Conservation (phyloP, 2,888 invertebrate genomes). For the Drosophila merina region DNA sequence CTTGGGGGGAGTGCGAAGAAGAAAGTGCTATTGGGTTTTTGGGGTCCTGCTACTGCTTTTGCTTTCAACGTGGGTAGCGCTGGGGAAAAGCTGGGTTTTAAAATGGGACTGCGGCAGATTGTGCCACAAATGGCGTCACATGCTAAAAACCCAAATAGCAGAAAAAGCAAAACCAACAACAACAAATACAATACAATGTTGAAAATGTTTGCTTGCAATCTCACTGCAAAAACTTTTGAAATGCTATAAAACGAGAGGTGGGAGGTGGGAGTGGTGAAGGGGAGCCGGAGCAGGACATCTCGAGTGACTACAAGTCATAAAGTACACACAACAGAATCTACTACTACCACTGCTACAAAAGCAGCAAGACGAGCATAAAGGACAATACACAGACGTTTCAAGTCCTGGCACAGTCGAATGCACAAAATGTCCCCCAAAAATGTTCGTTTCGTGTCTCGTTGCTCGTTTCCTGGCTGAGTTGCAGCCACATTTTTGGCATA, state of each 20-base stretch:
- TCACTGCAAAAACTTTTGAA: conserved; percentile 51
- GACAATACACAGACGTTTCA: conserved; percentile 35
- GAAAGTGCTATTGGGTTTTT: conserved; percentile 63
- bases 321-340: conserved; percentile 60
- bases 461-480: conserved; percentile 60
- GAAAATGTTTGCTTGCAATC: conserved; percentile 50
- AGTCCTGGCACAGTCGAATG: conserved; percentile 60
- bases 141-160: conserved; percentile 49
- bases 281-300: conserved; percentile 21
- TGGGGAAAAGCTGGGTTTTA: conserved; percentile 17
- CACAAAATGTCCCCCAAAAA: conserved; percentile 67
- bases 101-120: conserved; percentile 15
- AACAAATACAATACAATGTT: conserved; percentile 20
- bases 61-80: conserved; percentile 40
- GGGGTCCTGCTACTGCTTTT: conserved; percentile 35
- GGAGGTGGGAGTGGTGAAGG: neutral
- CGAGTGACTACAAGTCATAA: conserved; percentile 66
- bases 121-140: conserved; percentile 50
- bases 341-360: neutral
- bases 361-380: conserved; percentile 20
- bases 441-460: conserved; percentile 50
- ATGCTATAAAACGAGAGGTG: conserved; percentile 18
- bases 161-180: conserved; percentile 25
- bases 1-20: conserved; percentile 7
- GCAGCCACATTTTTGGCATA: conserved; percentile 64